Evolutionary conservation across 1,140 invertebrate genomes (phyloP).

Genomic region (Lepidotrigona ventralis): DNA sequence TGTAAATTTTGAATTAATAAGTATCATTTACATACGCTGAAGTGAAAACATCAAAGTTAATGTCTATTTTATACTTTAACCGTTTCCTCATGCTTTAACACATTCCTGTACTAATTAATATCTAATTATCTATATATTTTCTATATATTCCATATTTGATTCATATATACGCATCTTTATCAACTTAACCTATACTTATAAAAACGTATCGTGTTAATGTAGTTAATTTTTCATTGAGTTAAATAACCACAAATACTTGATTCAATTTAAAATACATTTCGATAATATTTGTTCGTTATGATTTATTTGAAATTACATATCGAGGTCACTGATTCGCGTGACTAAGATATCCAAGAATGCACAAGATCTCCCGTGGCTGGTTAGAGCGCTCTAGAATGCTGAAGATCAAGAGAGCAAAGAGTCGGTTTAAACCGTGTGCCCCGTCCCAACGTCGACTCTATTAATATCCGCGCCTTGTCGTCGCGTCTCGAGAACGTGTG

Average conservation of each 20-base stretch:
- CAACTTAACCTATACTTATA: background rate
- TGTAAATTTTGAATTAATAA: background rate
- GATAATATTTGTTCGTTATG: background rate
- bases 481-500: constrained; percentile 52
- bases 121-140: background rate
- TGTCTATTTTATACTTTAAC: background rate
- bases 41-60: background rate
- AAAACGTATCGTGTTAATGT: background rate
- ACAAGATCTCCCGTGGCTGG: constrained; percentile 38
- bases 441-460: constrained; percentile 54
- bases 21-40: too few species aligned
- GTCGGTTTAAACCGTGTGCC: constrained; percentile 44
- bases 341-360: constrained; percentile 58
- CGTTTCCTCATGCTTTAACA: background rate
- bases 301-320: constrained; percentile 35
- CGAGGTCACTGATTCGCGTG: constrained; percentile 40
- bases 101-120: background rate
- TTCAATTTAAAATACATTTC: background rate
- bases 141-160: background rate
- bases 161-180: background rate
- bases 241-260: background rate
- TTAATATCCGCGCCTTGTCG: constrained; percentile 64
- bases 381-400: constrained; percentile 42
- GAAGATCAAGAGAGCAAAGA: constrained; percentile 51
- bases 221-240: background rate